Percentiles rank a stretch among this genome's conserved stretches.
Conservation (phyloP, 1,140 invertebrate genomes). For the Nilaparvata lugens region DNA sequence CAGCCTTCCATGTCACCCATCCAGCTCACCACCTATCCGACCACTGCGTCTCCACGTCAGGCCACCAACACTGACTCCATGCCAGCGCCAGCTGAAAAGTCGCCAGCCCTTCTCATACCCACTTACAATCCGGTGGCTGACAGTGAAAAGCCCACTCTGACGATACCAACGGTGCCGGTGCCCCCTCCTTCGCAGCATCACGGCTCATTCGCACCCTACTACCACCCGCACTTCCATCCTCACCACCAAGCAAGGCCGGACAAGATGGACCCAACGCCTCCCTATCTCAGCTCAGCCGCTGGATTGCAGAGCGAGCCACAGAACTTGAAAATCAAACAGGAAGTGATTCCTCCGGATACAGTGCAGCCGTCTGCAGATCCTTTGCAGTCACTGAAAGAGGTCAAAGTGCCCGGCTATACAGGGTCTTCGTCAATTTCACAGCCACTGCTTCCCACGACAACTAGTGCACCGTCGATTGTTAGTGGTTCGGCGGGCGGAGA, state of each 20-base stretch:
- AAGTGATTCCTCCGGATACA: constrained; percentile 43
- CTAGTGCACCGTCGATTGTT: constrained; percentile 20
- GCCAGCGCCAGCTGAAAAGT: constrained; percentile 6
- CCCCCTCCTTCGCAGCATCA: constrained; percentile 17
- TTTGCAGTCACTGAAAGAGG: constrained; percentile 65
- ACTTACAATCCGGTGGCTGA: constrained; percentile 16
- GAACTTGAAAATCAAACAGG: constrained; percentile 71
- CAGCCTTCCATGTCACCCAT: constrained; percentile 16
- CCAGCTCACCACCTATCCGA: constrained; percentile 21
- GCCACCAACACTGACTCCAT: neutral
- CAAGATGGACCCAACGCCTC: constrained; percentile 22
- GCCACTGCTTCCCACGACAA: constrained; percentile 27
- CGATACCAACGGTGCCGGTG: constrained; percentile 23
- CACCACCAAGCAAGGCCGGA: constrained; percentile 20
- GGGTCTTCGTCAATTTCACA: constrained; percentile 29
- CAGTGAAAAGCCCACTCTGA: constrained; percentile 23
- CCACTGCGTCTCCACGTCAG: constrained; percentile 11
- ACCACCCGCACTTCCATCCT: constrained; percentile 28
- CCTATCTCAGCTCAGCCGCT: constrained; percentile 17
- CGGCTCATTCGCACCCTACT: constrained; percentile 22
- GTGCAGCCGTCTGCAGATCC: constrained; percentile 52
- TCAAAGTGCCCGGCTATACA: constrained; percentile 65
- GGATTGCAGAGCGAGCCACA: constrained; percentile 49
- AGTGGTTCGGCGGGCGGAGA: neutral
- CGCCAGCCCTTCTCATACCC: constrained; percentile 17